Evolutionary conservation across 2,797 vertebrate species (phyloP).

Genomic region (Onychomys arenicola): DNA sequence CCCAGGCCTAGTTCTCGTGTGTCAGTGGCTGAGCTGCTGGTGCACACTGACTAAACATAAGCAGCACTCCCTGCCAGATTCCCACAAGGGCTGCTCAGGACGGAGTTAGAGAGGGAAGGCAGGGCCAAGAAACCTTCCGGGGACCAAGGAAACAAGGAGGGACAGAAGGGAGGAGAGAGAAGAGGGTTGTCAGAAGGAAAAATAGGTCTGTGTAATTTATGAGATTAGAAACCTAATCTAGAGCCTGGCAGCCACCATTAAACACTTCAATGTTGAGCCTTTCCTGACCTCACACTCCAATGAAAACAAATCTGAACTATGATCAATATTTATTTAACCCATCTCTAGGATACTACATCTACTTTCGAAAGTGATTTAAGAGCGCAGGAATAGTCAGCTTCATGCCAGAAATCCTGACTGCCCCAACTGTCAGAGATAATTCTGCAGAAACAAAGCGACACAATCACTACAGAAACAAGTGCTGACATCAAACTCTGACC

Average conservation of each 20-base stretch:
- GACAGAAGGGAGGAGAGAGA: conserved; percentile 3
- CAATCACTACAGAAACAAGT: conserved; percentile 71
- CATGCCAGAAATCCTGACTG: conserved; percentile 60
- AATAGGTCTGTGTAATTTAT: conserved; percentile 22
- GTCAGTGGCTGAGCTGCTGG: background rate
- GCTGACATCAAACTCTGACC: conserved; percentile 77
- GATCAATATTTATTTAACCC: conserved; percentile 65
- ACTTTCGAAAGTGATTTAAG: conserved; percentile 73
- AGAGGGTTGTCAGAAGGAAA: background rate
- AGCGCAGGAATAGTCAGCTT: conserved; percentile 59
- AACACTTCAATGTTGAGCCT: conserved; percentile 16
- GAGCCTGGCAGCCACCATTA: background rate
- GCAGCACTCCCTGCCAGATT: background rate
- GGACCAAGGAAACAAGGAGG: conserved; percentile 21
- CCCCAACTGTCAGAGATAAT: conserved; percentile 64
- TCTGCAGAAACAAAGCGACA: conserved; percentile 56
- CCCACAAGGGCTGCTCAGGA: background rate
- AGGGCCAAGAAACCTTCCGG: conserved; percentile 15
- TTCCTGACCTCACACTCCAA: conserved; percentile 25
- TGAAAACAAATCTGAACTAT: conserved; percentile 57
- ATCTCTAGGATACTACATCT: conserved; percentile 24
- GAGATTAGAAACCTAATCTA: conserved; percentile 38
- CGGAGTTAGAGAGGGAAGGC: conserved; percentile 4
- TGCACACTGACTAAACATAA: background rate
- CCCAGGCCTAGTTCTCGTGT: background rate